Evolutionary conservation across 2,797 vertebrate species (phyloP), one percentile per base, ranked within the genome.

Genomic region (Sebastes nivosus): DNA sequence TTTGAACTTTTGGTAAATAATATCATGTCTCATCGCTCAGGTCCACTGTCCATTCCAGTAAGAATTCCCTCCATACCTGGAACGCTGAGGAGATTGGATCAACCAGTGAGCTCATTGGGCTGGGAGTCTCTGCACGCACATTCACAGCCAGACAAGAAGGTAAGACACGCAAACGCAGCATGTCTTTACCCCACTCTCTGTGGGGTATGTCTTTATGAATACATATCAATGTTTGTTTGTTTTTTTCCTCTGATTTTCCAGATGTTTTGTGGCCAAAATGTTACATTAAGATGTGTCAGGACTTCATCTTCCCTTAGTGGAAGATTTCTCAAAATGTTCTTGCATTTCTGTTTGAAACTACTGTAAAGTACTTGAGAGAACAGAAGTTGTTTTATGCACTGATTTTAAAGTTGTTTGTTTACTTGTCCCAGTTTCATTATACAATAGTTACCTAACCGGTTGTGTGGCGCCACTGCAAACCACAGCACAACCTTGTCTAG

Each of bases 81-180:
- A 96, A 96, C 5, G 78, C 67, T 52, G 96, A 96, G 8, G 96
- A 94, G 64, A 94, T 92, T 2, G 97, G 95, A 78, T 97, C 96
- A 46, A 92, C 95, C 1, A 94, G 94, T 73, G 98, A 98, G 79
- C 92, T 97, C 66, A 97, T 98, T 69, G 95, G 92, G 36, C 95
- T 98, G 66, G 97, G 97, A 76, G 97, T 97, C 50, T 97, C 97
- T 1, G 97, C 97, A 16, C 92, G 95, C 24, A 97, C 96, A 0
- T 97, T 97, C 88, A 94, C 92, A 55, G 92, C 91, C 70, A 96
- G 96, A 94, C 93, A 88, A 80, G 93, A 94, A 90, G 96, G 98
- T 98, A 74, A 67, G 60, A 79, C 32, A 16, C 1, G 8, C 25
- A 65, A 57, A 80, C 29, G 16, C 7, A 29, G 9, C n/a, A 14